Evolutionary conservation across 2,113 vertebrate species (phyloP).

Genomic region (Climacteris rufus): DNA sequence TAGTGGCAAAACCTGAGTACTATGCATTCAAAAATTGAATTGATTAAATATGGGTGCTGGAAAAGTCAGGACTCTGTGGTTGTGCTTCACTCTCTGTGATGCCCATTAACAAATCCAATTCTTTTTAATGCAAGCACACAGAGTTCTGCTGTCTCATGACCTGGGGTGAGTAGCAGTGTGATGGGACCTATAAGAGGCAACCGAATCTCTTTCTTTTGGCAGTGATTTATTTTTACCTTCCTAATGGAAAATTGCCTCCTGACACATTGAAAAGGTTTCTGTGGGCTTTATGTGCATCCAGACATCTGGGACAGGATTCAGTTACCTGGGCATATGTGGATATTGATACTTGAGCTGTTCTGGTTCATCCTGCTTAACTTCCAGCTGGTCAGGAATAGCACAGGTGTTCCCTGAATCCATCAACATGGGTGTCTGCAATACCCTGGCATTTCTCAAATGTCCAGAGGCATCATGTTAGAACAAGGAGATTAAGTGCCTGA

Average conservation of each 20-base stretch:
- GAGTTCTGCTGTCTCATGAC: background rate
- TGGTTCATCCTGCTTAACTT: background rate
- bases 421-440: background rate
- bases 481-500: background rate
- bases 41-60: background rate
- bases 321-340: background rate
- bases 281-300: background rate
- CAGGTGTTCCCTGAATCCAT: background rate
- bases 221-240: background rate
- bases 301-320: background rate
- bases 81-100: background rate
- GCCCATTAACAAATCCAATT: background rate
- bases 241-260: background rate
- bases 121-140: background rate
- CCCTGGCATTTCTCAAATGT: background rate
- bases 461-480: background rate
- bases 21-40: background rate
- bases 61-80: background rate
- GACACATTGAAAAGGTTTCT: background rate
- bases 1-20: background rate
- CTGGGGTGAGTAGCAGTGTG: background rate
- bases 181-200: background rate
- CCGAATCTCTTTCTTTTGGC: background rate
- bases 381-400: background rate
- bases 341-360: background rate